A percentile compares a stretch with the other conserved stretches of the same genome.
Conservation (phyloP, 2,888 invertebrate genomes). For the Sarcophaga rosellei region DNA sequence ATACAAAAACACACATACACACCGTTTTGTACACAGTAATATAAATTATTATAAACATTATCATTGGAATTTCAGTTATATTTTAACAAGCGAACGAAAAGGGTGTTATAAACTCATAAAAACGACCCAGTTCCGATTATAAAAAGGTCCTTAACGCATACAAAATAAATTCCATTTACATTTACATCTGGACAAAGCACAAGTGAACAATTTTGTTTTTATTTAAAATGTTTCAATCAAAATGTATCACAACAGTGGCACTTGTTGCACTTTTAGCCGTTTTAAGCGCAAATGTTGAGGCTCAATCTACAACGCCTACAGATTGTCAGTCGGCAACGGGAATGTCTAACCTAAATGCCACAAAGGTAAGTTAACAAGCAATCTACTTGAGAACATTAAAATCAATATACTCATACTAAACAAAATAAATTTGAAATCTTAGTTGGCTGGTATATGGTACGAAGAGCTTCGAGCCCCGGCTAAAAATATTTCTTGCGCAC, state of each 20-base stretch:
- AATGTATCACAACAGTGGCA: neutral
- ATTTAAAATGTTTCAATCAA: constrained; percentile 25
- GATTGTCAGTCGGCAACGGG: constrained; percentile 41
- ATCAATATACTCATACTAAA: neutral
- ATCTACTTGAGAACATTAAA: neutral
- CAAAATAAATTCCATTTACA: neutral
- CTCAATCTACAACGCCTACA: constrained; percentile 9
- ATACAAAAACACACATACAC: too few species aligned
- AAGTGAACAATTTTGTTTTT: neutral
- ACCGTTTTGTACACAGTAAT: neutral
- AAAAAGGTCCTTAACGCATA: constrained; percentile 3
- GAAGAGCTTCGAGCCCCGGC: constrained; percentile 68
- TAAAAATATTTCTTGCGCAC: constrained; percentile 70
- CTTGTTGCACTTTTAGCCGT: constrained; percentile 26
- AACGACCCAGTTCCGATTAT: neutral
- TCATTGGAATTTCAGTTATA: constrained; percentile 44
- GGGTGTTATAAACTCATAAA: neutral
- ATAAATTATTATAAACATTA: constrained; percentile 59
- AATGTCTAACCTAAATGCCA: constrained; percentile 42
- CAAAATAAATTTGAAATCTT: neutral
- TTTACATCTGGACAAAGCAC: too few species aligned
- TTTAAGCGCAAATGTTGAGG: constrained; percentile 18
- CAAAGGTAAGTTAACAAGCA: constrained; percentile 42
- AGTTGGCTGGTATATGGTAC: constrained; percentile 65
- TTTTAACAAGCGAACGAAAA: constrained; percentile 36